Conservation (phyloP, 2,113 vertebrate species). For the Muntiacus muntjak region DNA sequence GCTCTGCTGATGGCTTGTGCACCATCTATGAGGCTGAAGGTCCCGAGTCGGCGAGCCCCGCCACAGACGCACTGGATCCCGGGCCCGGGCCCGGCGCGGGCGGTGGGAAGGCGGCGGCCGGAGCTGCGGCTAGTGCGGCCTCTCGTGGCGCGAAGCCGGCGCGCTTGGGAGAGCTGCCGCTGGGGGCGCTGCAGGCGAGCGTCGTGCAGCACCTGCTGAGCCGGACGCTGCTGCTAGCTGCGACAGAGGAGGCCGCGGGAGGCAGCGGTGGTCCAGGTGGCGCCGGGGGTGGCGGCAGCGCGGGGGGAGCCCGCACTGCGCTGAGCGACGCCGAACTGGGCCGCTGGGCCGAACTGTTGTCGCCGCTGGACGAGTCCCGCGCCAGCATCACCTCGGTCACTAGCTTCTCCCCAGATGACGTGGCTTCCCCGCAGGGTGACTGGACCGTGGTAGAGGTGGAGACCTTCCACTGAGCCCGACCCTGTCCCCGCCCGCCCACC, state of each 20-base stretch:
- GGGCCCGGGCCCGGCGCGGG: not conserved
- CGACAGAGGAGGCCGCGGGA: slow-evolving; percentile 67
- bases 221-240: slow-evolving; percentile 86
- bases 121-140: not conserved
- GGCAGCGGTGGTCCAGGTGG: slow-evolving; percentile 75
- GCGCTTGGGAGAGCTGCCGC: slow-evolving; percentile 65
- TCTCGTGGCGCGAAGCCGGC: not conserved
- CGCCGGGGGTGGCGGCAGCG: slow-evolving; percentile 20
- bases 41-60: slow-evolving; percentile 37
- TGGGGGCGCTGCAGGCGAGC: slow-evolving; percentile 84
- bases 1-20: slow-evolving; percentile 72
- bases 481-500: not conserved
- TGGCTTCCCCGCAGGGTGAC: slow-evolving; percentile 89
- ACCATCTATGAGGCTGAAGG: slow-evolving; percentile 78
- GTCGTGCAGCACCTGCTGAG: slow-evolving; percentile 92
- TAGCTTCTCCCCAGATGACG: slow-evolving; percentile 90
- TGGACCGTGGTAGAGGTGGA: slow-evolving; percentile 95
- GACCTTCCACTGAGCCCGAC: slow-evolving; percentile 86
- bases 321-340: slow-evolving; percentile 89
- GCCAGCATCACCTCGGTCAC: slow-evolving; percentile 93
- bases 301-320: slow-evolving; percentile 61
- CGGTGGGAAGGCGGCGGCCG: not conserved
- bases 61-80: not conserved
- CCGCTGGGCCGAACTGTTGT: slow-evolving; percentile 88
- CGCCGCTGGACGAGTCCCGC: slow-evolving; percentile 88